These are phyloP conservation scores for Ceratina japonica DNA, from an alignment of 1,140 invertebrate species.

Conservation along the genomic window DNA sequence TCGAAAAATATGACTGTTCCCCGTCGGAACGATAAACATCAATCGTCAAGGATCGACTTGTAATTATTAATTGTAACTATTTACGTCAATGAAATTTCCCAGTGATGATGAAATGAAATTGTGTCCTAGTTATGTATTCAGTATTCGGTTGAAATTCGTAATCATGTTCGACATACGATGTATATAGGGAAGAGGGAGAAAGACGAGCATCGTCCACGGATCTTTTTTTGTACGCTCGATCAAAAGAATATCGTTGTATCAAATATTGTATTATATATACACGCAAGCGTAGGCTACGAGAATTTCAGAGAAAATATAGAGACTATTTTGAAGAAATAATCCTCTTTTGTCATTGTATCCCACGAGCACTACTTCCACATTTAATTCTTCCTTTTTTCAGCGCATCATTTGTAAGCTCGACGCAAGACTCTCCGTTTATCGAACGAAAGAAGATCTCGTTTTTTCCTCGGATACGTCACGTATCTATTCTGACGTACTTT, in stretches of 20 bases:
- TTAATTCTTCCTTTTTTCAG: too few species aligned
- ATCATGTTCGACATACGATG: background rate
- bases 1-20: constrained; percentile 1
- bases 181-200: constrained; percentile 19
- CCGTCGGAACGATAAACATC: background rate
- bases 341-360: background rate
- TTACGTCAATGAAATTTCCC: background rate
- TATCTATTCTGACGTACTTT: too few species aligned
- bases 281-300: constrained; percentile 63
- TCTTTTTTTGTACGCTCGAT: constrained; percentile 61
- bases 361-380: background rate
- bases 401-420: too few species aligned
- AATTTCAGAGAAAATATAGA: constrained; percentile 74
- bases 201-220: constrained; percentile 28
- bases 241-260: constrained; percentile 66
- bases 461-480: too few species aligned
- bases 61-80: background rate
- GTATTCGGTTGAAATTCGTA: too few species aligned
- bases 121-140: too few species aligned
- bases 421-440: too few species aligned
- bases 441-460: too few species aligned
- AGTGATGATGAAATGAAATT: background rate
- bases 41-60: background rate
- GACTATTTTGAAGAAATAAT: constrained; percentile 73
- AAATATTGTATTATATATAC: constrained; percentile 72